A percentile compares a stretch with the other conserved stretches of the same genome.
Conservation (phyloP, 2,797 vertebrate genomes). For the Enteromius trimaculatus region DNA sequence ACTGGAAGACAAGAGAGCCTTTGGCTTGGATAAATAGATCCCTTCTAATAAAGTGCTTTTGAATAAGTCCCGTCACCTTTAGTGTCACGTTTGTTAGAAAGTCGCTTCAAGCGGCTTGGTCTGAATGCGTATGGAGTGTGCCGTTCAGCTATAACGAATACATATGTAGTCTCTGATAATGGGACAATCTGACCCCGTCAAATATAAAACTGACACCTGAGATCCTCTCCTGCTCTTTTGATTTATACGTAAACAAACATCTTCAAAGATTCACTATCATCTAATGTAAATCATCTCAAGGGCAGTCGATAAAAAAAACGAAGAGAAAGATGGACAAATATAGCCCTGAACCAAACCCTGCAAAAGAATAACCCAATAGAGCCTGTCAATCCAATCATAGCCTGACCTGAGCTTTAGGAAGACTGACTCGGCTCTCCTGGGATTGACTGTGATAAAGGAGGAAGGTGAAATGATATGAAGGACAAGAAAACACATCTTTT, state of each 20-base stretch:
- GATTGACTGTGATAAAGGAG: constrained; percentile 13
- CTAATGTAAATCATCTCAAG: constrained; percentile 17
- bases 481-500: background rate
- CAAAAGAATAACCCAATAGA: constrained; percentile 20
- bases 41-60: background rate
- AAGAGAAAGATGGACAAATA: constrained; percentile 17
- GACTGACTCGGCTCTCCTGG: background rate
- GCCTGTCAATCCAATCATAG: constrained; percentile 18
- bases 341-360: constrained; percentile 4
- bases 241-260: background rate
- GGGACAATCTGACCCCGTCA: background rate
- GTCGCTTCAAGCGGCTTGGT: background rate
- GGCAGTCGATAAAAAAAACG: constrained; percentile 29
- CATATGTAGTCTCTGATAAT: constrained; percentile 6
- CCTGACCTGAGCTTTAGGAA: constrained; percentile 16
- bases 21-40: constrained; percentile 18
- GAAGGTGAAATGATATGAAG: constrained; percentile 2
- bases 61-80: background rate
- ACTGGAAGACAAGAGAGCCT: background rate
- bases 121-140: background rate
- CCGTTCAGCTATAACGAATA: constrained; percentile 4
- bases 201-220: background rate
- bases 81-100: constrained; percentile 19
- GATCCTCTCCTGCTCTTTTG: background rate
- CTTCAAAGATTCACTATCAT: background rate